Base-by-base conservation (phyloP, 2,797 vertebrate genomes). In the Arremon brunneinucha region DNA sequence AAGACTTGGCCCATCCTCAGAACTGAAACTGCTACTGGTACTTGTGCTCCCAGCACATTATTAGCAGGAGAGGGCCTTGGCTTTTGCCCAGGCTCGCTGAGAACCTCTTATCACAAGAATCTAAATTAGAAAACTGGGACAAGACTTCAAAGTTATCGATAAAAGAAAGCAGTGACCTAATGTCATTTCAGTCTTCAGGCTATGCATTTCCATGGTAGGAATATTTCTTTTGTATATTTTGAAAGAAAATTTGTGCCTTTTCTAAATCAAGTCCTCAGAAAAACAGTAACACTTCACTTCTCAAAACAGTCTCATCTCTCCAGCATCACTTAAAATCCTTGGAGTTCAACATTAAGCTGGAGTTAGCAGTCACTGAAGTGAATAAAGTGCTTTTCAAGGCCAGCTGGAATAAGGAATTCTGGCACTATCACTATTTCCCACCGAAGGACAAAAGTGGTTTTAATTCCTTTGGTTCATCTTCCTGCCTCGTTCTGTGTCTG, bases 101-200 rank as follows among this genome's bases (percentile, higher is more conserved):
- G 84, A 83, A 87, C 35, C 49, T 70, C 84, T 93, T 94, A 93
- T 94, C 94, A 78, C 53, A 83, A 74, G 68, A 85, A 95, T 93
- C 95, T 96, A 83, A 94, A 94, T 87, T 68, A 95, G 89, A 95
- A 94, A 94, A 87, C 85, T 83, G 83, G 89, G 79, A 93, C 67
- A 91, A 75, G 79, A 92, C 91, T 95, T 96, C 94, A 95, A 95
- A 94, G 94, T 85, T 91, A 68, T 53, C 74, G 70, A 96, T 95
- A 88, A 96, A 96, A 96, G 59, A 64, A 95, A 95, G 53, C 49
- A 24, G 85, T 93, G 94, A 96, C 94, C 93, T 88, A 55, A 90
- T 82, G 93, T 82, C 77, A 87, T 76, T 81, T 44, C 74, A 88
- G 90, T 69, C 79, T 82, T 79, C 34, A 65, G 88, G 93, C 70